Percentiles rank a stretch among this genome's conserved stretches.
Evolutionary conservation across 2,888 invertebrate genomes (phyloP).

Genomic region (Fabriciana adippe): DNA sequence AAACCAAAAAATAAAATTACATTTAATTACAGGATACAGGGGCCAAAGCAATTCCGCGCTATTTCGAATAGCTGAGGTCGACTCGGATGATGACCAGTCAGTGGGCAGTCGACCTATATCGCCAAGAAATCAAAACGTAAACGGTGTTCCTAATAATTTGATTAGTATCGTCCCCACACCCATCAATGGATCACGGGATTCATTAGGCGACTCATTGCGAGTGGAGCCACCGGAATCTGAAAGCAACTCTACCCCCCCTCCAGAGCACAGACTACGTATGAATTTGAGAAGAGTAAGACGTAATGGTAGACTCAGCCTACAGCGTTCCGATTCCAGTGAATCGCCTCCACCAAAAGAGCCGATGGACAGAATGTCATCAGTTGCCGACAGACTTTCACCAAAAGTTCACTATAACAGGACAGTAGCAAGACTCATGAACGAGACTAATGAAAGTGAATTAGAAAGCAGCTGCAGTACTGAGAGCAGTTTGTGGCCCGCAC

Average conservation of each 20-base stretch:
- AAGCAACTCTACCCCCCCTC: constrained; percentile 52
- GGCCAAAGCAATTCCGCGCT: constrained; percentile 69
- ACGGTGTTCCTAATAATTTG: constrained; percentile 66
- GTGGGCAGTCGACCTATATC: constrained; percentile 68
- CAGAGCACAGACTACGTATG: constrained; percentile 53
- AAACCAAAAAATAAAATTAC: background rate
- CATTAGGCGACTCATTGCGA: constrained; percentile 63
- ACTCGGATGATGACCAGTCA: constrained; percentile 85
- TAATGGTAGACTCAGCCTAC: constrained; percentile 59
- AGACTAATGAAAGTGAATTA: constrained; percentile 77
- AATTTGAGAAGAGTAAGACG: constrained; percentile 56
- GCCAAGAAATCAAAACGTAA: constrained; percentile 57
- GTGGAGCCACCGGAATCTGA: constrained; percentile 57
- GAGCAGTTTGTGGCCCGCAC: constrained; percentile 59
- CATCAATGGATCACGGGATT: constrained; percentile 80
- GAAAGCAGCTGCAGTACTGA: constrained; percentile 77
- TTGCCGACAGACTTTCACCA: constrained; percentile 54
- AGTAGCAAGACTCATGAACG: constrained; percentile 74
- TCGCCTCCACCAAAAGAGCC: constrained; percentile 65
- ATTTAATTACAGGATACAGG: constrained; percentile 62
- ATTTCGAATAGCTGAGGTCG: constrained; percentile 81
- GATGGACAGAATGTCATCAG: constrained; percentile 50
- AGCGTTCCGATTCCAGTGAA: constrained; percentile 70
- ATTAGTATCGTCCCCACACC: constrained; percentile 83
- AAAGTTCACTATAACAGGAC: constrained; percentile 60